Evolutionary conservation across 2,113 vertebrate species (phyloP), one percentile per base, ranked within the genome.

Genomic region (Laticauda laticaudata): DNA sequence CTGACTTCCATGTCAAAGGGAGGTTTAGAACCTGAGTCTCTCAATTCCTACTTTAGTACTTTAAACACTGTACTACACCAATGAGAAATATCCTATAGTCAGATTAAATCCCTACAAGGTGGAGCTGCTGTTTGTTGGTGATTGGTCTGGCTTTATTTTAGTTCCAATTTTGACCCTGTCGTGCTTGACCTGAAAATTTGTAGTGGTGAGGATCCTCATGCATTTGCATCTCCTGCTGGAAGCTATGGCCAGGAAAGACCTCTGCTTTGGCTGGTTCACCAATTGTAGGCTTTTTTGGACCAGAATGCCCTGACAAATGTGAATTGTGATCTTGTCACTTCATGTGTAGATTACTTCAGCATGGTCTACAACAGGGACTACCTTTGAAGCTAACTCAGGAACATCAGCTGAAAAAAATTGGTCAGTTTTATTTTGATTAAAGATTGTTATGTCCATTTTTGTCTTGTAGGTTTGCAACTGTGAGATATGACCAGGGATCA

Each of bases 391-490:
- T 81, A 81, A 43, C 34, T 81, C 34, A 81, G 18, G 39, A 43
- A 81, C 34, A 3, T 81, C 6, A 4, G 18, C 34, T 81, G 23
- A 81, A 85, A 3, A 23, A 23, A 24, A 1, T 55, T 87, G 81
- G 5, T 88, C 39, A 69, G 21, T 23, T 92, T 93, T 39, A 87
- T 92, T 39, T 90, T 93, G 69, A 95, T 92, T 89, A 39, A 85
- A 55, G 48, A 23, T 14, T 92, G 69, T 97, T 90, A n/a, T 93
- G 85, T 94, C 26, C 91, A 64, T 95, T 94, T 18, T 61, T 95
- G 64, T 94, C 90, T 94, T 1, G 54, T 94, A 99, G 99, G 94
- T 99, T 99, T 98, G 99, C 99, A 86, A 99, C 99, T 0, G 99
- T 99, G 93, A 98, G 98, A 91, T 99, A 99, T 59, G 98, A 99